phyloP scores from a whole-genome alignment of 2,888 invertebrate species.

The Caenorhabditis doughertyi region DNA sequence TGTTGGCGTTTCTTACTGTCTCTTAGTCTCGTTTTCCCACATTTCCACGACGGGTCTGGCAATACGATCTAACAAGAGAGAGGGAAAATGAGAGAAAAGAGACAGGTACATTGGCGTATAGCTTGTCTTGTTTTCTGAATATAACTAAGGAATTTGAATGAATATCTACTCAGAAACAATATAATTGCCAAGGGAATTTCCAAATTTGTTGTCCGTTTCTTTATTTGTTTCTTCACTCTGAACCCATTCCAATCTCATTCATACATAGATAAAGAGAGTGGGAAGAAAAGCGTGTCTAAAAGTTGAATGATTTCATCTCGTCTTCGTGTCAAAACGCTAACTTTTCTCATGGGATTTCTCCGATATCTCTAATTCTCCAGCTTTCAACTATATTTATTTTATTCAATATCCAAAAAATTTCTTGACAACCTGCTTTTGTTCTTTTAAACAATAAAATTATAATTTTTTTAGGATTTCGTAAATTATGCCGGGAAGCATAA shows the following conservation, averaged over 20 bases:
- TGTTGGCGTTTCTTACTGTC: slow-evolving; percentile 56
- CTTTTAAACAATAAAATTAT: background rate
- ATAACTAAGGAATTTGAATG: background rate
- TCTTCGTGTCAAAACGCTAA: slow-evolving; percentile 32
- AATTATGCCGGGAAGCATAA: slow-evolving; percentile 47
- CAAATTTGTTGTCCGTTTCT: background rate
- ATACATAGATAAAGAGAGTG: slow-evolving; percentile 35
- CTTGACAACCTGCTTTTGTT: background rate
- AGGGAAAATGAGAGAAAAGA: slow-evolving; percentile 9
- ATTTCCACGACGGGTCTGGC: slow-evolving; percentile 51
- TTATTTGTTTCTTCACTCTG: background rate
- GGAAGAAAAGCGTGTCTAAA: background rate
- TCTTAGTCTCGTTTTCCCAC: slow-evolving; percentile 56
- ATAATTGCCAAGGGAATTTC: background rate
- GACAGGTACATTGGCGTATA: slow-evolving; percentile 10
- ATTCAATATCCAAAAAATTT: slow-evolving; percentile 5
- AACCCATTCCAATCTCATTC: slow-evolving; percentile 19
- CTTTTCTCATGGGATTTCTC: slow-evolving; percentile 6
- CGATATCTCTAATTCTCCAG: slow-evolving; percentile 7
- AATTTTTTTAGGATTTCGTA: slow-evolving; percentile 6
- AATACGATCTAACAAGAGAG: slow-evolving; percentile 57
- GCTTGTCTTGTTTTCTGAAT: slow-evolving; percentile 22
- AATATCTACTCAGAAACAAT: background rate
- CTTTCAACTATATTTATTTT: background rate
- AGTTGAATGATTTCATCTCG: slow-evolving; percentile 29